Conservation (phyloP, 1,140 invertebrate genomes). For the Notospermus geniculatus region DNA sequence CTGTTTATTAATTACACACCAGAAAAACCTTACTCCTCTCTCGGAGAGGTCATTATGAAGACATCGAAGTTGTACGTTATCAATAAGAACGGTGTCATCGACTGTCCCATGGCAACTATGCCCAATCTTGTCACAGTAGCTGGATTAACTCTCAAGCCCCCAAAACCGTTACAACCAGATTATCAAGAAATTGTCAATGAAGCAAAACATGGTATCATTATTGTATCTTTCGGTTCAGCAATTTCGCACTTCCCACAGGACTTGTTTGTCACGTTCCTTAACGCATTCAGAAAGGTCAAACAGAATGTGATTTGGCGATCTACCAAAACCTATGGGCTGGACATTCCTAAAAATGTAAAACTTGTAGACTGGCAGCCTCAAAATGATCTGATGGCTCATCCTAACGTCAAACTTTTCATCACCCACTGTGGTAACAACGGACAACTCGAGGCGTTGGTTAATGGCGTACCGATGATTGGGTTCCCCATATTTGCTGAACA, state of each 20-base stretch:
- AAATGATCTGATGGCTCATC: constrained; percentile 42
- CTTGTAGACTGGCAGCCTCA: constrained; percentile 69
- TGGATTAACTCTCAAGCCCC: neutral
- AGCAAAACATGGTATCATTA: neutral
- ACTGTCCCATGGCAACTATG: neutral
- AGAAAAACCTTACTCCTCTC: neutral
- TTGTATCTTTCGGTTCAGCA: neutral
- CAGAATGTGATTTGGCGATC: neutral
- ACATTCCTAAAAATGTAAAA: constrained; percentile 62
- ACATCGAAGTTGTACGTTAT: neutral
- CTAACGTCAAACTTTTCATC: constrained; percentile 31
- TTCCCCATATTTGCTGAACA: constrained; percentile 43
- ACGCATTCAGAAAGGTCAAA: neutral
- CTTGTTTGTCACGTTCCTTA: neutral
- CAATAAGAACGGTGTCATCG: constrained; percentile 6
- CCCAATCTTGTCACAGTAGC: neutral
- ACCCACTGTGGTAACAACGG: constrained; percentile 40
- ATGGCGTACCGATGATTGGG: constrained; percentile 34
- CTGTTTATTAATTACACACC: neutral
- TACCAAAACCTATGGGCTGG: neutral
- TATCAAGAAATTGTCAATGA: neutral
- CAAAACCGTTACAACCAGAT: neutral
- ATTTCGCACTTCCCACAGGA: neutral
- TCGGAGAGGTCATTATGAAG: neutral
- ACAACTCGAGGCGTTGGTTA: constrained; percentile 27